Evolutionary conservation across 2,113 vertebrate species (phyloP), one percentile per base, ranked within the genome.

Genomic region (Oncorhynchus masou): DNA sequence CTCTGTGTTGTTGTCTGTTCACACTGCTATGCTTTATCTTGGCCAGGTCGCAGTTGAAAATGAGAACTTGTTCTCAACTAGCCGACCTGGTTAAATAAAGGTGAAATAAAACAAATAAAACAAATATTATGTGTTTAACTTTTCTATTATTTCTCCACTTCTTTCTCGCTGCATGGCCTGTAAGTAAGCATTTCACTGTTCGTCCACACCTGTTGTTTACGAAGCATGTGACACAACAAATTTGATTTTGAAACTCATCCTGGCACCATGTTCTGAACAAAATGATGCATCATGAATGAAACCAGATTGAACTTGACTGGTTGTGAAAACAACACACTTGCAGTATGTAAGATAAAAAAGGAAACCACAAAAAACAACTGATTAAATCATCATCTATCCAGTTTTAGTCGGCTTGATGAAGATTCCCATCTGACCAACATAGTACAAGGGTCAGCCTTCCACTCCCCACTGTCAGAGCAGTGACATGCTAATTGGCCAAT

Each of bases 401-500:
- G 19, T 45, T n/a, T 13, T 1, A 19, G 60, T 20, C 15, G 1
- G 22, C 51, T 82, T 90, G 89, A 91, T 86, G 79, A 89, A 90
- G 89, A 77, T 71, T 77, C 78, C 27, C 3, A 70, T 81, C 68
- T 87, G 88, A 86, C 79, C 86, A 82, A 84, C 29, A 5, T 66
- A 39, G 82, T 83, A 39, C 75, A 84, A 81, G 87, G 89, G 88
- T 92, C 88, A 90, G 65, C 49, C 76, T 70, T 69, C 71, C 71
- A 75, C 89, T 79, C 83, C 78, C 75, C 74, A 0, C 59, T 62
- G 59, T 77, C 76, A 78, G 76, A 69, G 83, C 85, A 89, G 82
- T 86, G 80, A 87, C 87, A 90, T 71, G 81, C 86, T 90, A 90
- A 90, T 85, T 87, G 88, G 84, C 69, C 48, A 75, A 3, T 88